Base-by-base conservation (phyloP, 1,140 invertebrate genomes). In the Anthonomus grandis region DNA sequence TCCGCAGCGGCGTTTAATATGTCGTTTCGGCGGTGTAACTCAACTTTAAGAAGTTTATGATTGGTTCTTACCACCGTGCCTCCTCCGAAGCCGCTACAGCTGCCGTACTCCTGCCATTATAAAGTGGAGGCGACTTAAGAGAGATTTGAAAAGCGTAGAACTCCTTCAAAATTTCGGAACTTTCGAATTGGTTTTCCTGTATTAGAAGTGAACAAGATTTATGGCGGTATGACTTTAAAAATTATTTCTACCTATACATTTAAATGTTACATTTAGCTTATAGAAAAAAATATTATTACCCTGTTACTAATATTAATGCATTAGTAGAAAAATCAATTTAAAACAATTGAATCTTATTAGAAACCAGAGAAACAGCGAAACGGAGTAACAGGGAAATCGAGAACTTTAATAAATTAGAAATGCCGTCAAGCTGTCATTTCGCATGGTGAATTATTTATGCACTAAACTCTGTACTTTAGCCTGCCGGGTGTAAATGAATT, bases 301-400 rank as follows among this genome's bases (percentile, higher is more conserved):
- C n/a, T n/a, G n/a, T n/a, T n/a, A n/a, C n/a, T n/a, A n/a, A n/a
- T n/a, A n/a, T n/a, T n/a, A n/a, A n/a, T n/a, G n/a, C n/a, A n/a
- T n/a, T n/a, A 51, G 42, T 10, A 49, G 13, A n/a, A 19, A 37
- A 58, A 58, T 58, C 56, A 21, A 58, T 58, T 37, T 41, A 47
- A 58, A 51, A 58, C 56, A 58, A 58, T 58, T 58, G 56, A 38
- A 51, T 58, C 45, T 47, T 58, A 58, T 58, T 58, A 58, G 38
- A 47, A 27, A n/a, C n/a, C n/a, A n/a, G n/a, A n/a, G n/a, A n/a
- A n/a, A n/a, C n/a, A n/a, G 41, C 15, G 41, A 18, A 58, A 49
- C 49, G 36, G 41, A 52, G 46, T 41, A 15, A 37, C n/a, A 45
- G 39, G 39, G 34, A 51, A 51, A 59, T 41, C 47, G 49, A 53